Base-by-base conservation (phyloP, 2,797 vertebrate species). In the Gobionotothen gibberifrons region DNA sequence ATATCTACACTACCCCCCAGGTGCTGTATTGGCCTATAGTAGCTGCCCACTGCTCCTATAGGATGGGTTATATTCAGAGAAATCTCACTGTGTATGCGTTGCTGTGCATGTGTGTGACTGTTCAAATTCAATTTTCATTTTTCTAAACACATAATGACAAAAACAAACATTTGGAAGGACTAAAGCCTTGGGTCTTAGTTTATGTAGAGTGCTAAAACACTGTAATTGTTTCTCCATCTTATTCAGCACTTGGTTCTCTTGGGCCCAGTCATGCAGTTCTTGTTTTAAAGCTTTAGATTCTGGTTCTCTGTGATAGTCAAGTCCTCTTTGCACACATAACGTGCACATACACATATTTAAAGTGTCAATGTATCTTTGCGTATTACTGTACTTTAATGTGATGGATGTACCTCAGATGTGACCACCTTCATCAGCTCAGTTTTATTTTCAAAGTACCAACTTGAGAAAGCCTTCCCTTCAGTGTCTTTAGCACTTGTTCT, bases 401-500 rank as follows among this genome's bases (percentile, higher is more conserved):
- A 63, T 36, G 49, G 22, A 21, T 71, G 21, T 26, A 47, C 26
- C 19, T 42, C 19, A 44, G 65, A 54, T 17, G 16, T 48, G 72
- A 64, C 56, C 53, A 29, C 32, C 19, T 52, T 43, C 6, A 11
- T 54, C 16, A 42, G 22, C 15, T 32, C 16, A 21, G 22, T 15
- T 44, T 71, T 68, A 36, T 29, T 48, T 26, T 15, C 4, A 48
- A 61, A 65, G 61, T 22, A 21, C 11, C 48, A 63, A 9, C 71
- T 73, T 10, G 59, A 69, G 57, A 69, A 69, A 54, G 9, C 12
- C 8, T 39, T 51, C 65, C 29, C 29, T 66, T 40, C 47, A 19
- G 22, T 63, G 49, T 58, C 53, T 57, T 36, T 56, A 44, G 67
- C 74, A 67, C 59, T 63, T 58, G 17, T 51, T 74, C 21, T 0